Evolutionary conservation across 1,140 invertebrate species (phyloP), one percentile per base, ranked within the genome.

Genomic region (Formica selysi): DNA sequence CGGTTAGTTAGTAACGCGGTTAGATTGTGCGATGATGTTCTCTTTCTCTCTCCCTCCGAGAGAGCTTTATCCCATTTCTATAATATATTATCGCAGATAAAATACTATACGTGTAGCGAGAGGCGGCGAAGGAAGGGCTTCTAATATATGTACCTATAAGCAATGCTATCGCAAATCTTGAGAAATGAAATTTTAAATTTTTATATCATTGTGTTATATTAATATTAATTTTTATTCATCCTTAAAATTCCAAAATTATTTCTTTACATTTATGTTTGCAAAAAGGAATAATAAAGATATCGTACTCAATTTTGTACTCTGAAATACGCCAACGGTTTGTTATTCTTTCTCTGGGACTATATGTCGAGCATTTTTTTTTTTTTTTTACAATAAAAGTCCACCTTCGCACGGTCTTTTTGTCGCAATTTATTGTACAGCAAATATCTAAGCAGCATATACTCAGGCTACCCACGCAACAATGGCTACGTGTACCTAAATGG

Each of bases 211-310:
- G n/a, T 19, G 54, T n/a, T 44, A 44, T 51, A 51, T 19, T 51
- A 51, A 51, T 74, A 32, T 32, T 32, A 83, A 73, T 61, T 83
- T 83, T 74, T 32, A 44, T 29, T 83, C 36, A 36, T 83, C 13
- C 68, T 32, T 26, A 36, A 13, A 62, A 6, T 51, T 3, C 38
- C 26, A 13, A 36, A 74, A 36, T 36, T 62, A 32, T 62, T 29
- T 61, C 11, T 70, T 44, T 11, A 22, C 19, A 16, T 44, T 32
- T 81, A 51, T 2, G 36, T 11, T 26, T 5, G 65, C 36, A 11
- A 41, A 41, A 59, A 61, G 10, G 5, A 65, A 13, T 38, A 36
- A 41, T 6, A 11, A n/a, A 44, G 38, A 29, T 26, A 29, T 13
- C 41, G 51, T 32, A 32, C 3, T 32, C 32, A 32, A 32, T 32